These are phyloP conservation scores for Chionodraco myersi DNA, from an alignment of 2,113 vertebrate species.

Conservation along the genomic window DNA sequence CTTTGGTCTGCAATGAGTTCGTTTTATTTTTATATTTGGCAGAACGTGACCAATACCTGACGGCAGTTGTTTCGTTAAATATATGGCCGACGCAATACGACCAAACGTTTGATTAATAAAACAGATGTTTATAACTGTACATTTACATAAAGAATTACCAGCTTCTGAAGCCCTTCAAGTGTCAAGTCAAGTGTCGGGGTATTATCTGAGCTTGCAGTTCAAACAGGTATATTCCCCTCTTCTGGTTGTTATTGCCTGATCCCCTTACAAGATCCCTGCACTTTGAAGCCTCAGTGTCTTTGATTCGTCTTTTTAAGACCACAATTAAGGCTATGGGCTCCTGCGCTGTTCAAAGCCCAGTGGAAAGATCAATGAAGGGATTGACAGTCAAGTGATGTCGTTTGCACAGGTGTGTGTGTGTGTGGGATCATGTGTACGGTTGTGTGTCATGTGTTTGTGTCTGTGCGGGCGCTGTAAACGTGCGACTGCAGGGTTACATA, in stretches of 20 bases:
- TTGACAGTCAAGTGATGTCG: conserved; percentile 83
- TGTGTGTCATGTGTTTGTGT: conserved; percentile 34
- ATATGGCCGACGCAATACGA: background rate
- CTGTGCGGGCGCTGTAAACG: conserved; percentile 55
- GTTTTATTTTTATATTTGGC: background rate
- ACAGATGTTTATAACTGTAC: background rate
- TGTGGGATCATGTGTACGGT: conserved; percentile 57
- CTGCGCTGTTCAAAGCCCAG: conserved; percentile 80
- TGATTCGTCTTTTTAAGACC: conserved; percentile 81
- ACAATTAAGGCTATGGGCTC: conserved; percentile 82
- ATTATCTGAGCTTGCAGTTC: conserved; percentile 73
- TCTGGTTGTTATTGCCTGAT: conserved; percentile 70
- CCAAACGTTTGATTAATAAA: conserved; percentile 9
- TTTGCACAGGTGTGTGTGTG: conserved; percentile 85
- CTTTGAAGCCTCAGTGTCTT: conserved; percentile 83
- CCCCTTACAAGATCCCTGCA: conserved; percentile 71
- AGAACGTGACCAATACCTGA: too few species aligned
- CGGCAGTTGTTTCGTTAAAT: background rate
- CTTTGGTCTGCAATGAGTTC: background rate
- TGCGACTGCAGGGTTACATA: conserved; percentile 66
- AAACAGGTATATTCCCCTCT: conserved; percentile 73
- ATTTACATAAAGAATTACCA: conserved; percentile 27
- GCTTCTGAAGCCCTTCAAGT: conserved; percentile 51
- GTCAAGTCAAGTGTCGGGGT: conserved; percentile 72
- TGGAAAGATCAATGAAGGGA: conserved; percentile 79